Evolutionary conservation across 2,113 vertebrate species (phyloP).

Genomic region (Tringa solitaria): DNA sequence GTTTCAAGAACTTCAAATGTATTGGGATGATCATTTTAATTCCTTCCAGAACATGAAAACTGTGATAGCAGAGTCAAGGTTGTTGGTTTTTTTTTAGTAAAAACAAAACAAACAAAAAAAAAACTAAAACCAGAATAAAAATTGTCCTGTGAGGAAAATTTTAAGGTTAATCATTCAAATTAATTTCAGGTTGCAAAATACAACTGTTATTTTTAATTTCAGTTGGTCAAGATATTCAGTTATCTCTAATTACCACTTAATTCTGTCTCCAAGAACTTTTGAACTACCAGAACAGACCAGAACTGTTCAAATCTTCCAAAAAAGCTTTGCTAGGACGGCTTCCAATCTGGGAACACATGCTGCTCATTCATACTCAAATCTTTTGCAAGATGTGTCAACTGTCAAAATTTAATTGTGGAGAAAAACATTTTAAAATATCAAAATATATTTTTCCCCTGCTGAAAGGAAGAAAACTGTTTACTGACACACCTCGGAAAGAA

Average conservation of each 20-base stretch:
- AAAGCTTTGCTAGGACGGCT: neutral
- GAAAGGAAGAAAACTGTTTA: neutral
- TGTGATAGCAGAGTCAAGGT: fast-evolving
- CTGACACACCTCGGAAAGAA: neutral
- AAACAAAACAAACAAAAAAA: too few species aligned
- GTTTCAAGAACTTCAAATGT: neutral
- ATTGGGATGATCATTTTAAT: neutral
- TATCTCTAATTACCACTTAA: neutral
- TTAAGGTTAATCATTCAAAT: neutral
- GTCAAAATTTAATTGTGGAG: neutral
- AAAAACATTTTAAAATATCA: neutral
- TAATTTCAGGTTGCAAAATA: neutral
- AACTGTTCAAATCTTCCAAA: neutral
- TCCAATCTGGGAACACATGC: neutral
- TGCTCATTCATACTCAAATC: neutral
- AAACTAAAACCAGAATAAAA: neutral
- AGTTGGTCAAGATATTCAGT: neutral
- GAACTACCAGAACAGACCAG: neutral
- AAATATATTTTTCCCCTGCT: neutral
- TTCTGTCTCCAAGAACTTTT: neutral
- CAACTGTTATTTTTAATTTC: neutral
- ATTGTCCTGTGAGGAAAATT: neutral
- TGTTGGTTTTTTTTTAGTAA: neutral
- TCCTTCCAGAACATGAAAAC: neutral
- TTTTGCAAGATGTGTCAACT: neutral